Evolutionary conservation across 2,797 vertebrate genomes (phyloP), one percentile per base, ranked within the genome.

Genomic region (Hyperoplus lanceolatus): DNA sequence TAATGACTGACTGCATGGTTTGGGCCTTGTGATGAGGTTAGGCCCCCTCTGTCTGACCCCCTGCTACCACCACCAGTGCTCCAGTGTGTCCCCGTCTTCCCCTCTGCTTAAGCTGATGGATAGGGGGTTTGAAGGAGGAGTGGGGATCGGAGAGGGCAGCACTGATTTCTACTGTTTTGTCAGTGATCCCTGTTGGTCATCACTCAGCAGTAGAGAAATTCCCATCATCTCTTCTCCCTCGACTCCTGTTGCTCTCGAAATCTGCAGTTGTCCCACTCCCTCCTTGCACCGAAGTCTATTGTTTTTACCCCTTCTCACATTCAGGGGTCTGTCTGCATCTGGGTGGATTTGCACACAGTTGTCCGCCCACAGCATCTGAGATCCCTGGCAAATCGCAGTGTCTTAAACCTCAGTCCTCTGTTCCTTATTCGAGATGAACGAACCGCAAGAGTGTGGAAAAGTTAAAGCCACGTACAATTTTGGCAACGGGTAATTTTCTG

Each of bases 1-100:
- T 66, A 41, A 75, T 92, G 91, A 92, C 75, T 88, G 88, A 93
- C 88, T 89, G 87, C 66, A 38, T 69, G 82, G 80, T 85, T 87
- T 65, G 87, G 81, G 82, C 70, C 76, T 81, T 36, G 79, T 89
- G 89, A 91, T 76, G 87, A 80, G 87, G 87, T 90, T 59, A 55
- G 64, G 56, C 53, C 66, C 29, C 61, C 6, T 15, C 58, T 1
- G 70, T 84, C 77, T 80, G 81, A 84, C 89, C 88, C 62, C 69
- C 29, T 29, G 29, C 29, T 29, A 3, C 71, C 49, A 77, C 53
- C 60, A 45, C 73, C 79, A 4, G 51, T 2, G 13, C 54, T 86
- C 81, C 56, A 73, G 72, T n/a, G 16, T n/a, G 39, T 29, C 42
- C 45, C 70, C 1, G 60, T 55, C 71, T 67, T 85, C 13, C 55